These are phyloP conservation scores for Sebastes trivittatus DNA, from an alignment of 2,797 vertebrate genomes.

Conservation along the genomic window DNA sequence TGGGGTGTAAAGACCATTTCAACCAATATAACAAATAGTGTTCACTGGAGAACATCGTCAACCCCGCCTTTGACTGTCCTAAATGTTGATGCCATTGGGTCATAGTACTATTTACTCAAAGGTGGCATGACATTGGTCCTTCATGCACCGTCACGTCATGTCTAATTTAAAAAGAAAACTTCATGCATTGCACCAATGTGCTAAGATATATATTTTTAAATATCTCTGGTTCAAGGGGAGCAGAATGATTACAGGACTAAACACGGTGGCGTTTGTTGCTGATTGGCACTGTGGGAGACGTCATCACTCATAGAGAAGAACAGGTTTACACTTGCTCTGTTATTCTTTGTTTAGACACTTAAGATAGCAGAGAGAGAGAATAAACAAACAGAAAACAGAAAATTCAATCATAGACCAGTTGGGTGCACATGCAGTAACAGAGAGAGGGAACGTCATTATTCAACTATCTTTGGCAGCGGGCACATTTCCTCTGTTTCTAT, in stretches of 20 bases:
- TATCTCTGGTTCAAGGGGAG: constrained; percentile 3
- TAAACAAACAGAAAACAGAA: constrained; percentile 13
- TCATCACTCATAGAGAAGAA: constrained; percentile 13
- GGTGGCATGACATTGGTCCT: not conserved
- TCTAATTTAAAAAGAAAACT: not conserved
- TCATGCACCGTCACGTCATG: not conserved
- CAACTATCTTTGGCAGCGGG: not conserved
- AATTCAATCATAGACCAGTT: not conserved
- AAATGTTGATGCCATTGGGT: not conserved
- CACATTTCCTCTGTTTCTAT: constrained; percentile 1
- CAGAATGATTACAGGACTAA: not conserved
- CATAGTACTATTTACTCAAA: not conserved
- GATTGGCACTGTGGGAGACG: constrained; percentile 40
- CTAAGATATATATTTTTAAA: not conserved
- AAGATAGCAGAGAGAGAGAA: constrained; percentile 9
- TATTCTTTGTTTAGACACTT: constrained; percentile 36
- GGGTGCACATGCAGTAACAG: not conserved
- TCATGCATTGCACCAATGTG: not conserved
- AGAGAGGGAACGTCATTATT: not conserved
- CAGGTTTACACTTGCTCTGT: constrained; percentile 17
- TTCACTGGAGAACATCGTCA: no score
- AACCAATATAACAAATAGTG: no score
- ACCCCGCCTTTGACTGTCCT: no score
- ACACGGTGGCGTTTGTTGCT: constrained; percentile 29
- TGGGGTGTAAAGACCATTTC: no score